Evolutionary conservation across 2,113 vertebrate genomes (phyloP).

Genomic region (Clarias macrocephalus): DNA sequence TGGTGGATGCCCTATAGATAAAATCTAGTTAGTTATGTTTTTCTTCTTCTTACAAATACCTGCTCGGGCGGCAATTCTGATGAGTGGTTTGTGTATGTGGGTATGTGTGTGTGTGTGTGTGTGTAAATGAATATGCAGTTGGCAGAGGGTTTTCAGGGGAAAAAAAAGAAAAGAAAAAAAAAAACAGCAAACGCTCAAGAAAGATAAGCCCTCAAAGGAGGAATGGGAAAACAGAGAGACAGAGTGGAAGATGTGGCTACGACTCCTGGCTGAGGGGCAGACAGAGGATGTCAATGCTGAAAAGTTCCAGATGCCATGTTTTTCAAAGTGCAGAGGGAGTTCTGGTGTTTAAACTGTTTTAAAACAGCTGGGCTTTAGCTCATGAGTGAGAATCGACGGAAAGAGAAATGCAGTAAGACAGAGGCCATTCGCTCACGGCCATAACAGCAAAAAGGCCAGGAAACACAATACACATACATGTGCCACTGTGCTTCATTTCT

Average conservation of each 20-base stretch:
- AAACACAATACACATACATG: neutral
- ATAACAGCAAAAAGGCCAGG: neutral
- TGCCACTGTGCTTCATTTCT: neutral
- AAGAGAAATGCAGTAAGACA: slow-evolving; percentile 17
- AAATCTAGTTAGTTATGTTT: neutral
- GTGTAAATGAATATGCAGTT: slow-evolving; percentile 14
- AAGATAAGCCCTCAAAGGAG: slow-evolving; percentile 37
- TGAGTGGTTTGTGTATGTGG: slow-evolving; percentile 52
- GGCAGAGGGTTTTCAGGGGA: neutral
- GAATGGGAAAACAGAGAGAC: slow-evolving; percentile 47
- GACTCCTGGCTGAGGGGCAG: slow-evolving; percentile 62
- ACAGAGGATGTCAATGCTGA: slow-evolving; percentile 69
- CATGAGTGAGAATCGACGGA: slow-evolving; percentile 44
- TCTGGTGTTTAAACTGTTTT: slow-evolving; percentile 67
- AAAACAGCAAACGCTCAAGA: slow-evolving; percentile 23
- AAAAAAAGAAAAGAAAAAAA: too few relatives aligned
- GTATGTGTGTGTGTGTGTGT: slow-evolving; percentile 21
- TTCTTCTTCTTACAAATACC: neutral
- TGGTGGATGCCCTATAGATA: neutral
- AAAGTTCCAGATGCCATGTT: slow-evolving; percentile 75
- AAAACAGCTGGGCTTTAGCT: slow-evolving; percentile 60
- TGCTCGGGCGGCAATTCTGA: slow-evolving; percentile 55
- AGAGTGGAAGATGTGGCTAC: slow-evolving; percentile 50
- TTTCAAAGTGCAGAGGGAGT: slow-evolving; percentile 68
- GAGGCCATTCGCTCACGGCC: neutral